Evolutionary conservation across 2,888 invertebrate genomes (phyloP), one percentile per base, ranked within the genome.

Genomic region (Timandra comae): DNA sequence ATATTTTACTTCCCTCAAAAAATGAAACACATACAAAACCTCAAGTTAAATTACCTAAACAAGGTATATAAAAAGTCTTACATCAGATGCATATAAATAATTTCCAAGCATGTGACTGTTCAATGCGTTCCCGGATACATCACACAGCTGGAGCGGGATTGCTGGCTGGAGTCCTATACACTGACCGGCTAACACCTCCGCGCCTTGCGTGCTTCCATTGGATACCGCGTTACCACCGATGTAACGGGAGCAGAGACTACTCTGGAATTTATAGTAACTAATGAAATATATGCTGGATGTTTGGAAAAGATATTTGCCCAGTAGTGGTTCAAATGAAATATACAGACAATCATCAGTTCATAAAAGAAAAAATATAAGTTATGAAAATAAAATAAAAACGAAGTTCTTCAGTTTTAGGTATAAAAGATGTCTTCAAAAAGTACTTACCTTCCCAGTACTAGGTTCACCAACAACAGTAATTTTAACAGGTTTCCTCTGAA

Each of bases 381-480:
- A n/a, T n/a, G n/a, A n/a, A n/a, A n/a, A n/a, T n/a, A n/a, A n/a
- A n/a, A n/a, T n/a, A n/a, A n/a, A n/a, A n/a, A n/a, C n/a, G n/a
- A n/a, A n/a, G n/a, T n/a, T n/a, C n/a, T n/a, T n/a, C n/a, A n/a
- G n/a, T n/a, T n/a, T n/a, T n/a, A n/a, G n/a, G n/a, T n/a, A n/a
- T n/a, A n/a, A n/a, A n/a, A n/a, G n/a, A n/a, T n/a, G n/a, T n/a
- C n/a, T n/a, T n/a, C n/a, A n/a, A n/a, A 35, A 30, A 37, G 25
- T 36, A 82, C 87, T 87, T 84, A 94, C 94, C 88, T 96, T 96
- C 48, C 96, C 96, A 48, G 91, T 91, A 38, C 89, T 88, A 30
- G 93, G 88, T 70, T 95, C 94, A 16, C 96, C 96, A 52, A 95
- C 86, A 43, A 96, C 79, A 27, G 93, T 91, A 54, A 95, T 88